phyloP scores from a whole-genome alignment of 2,888 invertebrate genomes.

The Pollenia amentaria region DNA sequence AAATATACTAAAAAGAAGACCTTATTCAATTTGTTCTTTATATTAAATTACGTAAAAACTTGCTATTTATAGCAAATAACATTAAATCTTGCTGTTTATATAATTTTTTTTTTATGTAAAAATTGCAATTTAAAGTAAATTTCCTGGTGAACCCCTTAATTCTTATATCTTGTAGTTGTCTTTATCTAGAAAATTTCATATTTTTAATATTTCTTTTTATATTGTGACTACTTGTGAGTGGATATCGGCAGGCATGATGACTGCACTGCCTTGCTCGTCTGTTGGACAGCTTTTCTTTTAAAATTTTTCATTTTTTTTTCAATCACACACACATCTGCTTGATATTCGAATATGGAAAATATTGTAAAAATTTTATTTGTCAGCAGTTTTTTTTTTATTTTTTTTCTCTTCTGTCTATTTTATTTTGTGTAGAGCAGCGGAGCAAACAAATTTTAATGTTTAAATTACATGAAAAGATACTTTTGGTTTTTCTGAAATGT shows the following conservation, averaged over 20 bases:
- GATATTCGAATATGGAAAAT: slow-evolving; percentile 37
- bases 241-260: slow-evolving; percentile 32
- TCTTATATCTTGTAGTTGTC: neutral
- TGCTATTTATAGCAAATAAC: too few relatives aligned
- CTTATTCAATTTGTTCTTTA: too few relatives aligned
- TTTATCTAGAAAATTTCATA: slow-evolving; percentile 2
- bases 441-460: slow-evolving; percentile 40
- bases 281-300: slow-evolving; percentile 7
- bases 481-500: neutral
- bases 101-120: too few relatives aligned
- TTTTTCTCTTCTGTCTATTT: neutral
- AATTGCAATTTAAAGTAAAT: too few relatives aligned
- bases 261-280: slow-evolving; percentile 23
- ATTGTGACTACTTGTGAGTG: slow-evolving; percentile 25
- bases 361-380: slow-evolving; percentile 36
- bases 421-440: neutral
- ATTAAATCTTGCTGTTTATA: too few relatives aligned
- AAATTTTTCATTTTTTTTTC: neutral
- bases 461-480: slow-evolving; percentile 35
- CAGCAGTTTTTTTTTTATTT: slow-evolving; percentile 37
- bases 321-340: slow-evolving; percentile 53
- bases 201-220: slow-evolving; percentile 25
- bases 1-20: too few relatives aligned
- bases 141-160: neutral
- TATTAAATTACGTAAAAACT: too few relatives aligned